Conservation (phyloP, 2,888 invertebrate species). For the Nomada hirtipes region DNA sequence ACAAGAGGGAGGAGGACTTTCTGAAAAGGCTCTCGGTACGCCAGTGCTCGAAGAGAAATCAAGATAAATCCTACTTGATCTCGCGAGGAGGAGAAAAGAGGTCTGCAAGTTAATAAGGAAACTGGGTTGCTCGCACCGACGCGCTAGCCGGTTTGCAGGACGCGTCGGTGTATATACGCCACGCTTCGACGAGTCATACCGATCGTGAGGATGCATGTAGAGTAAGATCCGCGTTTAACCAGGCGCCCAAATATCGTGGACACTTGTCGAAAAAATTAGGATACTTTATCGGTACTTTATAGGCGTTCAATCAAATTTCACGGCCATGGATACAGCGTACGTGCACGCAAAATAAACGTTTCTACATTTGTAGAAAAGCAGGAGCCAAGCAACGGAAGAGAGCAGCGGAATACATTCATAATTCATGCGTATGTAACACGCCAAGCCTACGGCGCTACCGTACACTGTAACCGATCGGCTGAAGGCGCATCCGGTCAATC, state of each 20-base stretch:
- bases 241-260: too few relatives aligned
- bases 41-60: conserved; percentile 58
- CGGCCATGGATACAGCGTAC: not conserved
- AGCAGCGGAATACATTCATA: not conserved
- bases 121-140: conserved; percentile 72
- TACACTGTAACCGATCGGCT: conserved; percentile 8
- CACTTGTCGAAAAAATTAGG: too few relatives aligned
- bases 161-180: conserved; percentile 53
- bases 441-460: not conserved
- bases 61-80: conserved; percentile 58
- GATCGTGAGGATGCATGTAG: conserved; percentile 30
- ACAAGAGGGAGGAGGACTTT: conserved; percentile 18
- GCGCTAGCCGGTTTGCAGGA: conserved; percentile 67
- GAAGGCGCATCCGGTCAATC: conserved; percentile 20
- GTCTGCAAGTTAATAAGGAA: conserved; percentile 71
- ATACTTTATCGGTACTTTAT: not conserved
- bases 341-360: not conserved
- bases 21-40: conserved; percentile 44
- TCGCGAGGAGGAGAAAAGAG: conserved; percentile 62
- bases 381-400: not conserved
- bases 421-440: not conserved
- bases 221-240: not conserved
- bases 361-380: not conserved
- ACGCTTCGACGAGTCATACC: conserved; percentile 32
- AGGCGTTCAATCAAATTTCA: not conserved